Percentiles rank a stretch among this genome's conserved stretches.
Evolutionary conservation across 2,888 invertebrate species (phyloP).

Genomic region (Plebejus argus): DNA sequence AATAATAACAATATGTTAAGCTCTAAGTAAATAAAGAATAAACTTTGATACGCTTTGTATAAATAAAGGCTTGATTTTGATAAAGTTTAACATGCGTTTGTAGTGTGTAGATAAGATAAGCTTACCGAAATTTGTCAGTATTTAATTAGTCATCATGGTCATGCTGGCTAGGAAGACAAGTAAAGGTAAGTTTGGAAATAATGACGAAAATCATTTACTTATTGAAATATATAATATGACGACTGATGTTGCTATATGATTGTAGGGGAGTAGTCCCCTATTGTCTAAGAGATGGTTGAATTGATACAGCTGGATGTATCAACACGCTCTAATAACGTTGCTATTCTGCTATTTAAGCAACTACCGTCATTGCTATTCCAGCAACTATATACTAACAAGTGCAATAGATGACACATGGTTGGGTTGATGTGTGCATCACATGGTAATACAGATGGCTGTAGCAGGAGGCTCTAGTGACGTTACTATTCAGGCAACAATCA

Average conservation of each 20-base stretch:
- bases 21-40: background rate
- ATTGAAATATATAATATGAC: too few species aligned
- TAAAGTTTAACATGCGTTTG: constrained; percentile 11
- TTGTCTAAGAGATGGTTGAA: constrained; percentile 83
- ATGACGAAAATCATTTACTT: too few species aligned
- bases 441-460: constrained; percentile 76
- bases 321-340: too few species aligned
- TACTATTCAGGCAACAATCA: constrained; percentile 61
- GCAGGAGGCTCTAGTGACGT: constrained; percentile 84
- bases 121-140: background rate
- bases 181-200: too few species aligned
- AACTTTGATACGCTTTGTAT: background rate
- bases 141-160: background rate
- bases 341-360: constrained; percentile 71
- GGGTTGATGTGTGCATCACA: too few species aligned
- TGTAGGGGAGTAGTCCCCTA: too few species aligned
- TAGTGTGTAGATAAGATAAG: constrained; percentile 4
- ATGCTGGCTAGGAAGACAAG: background rate
- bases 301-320: constrained; percentile 77
- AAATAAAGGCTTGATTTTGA: constrained; percentile 20
- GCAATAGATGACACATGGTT: constrained; percentile 85
- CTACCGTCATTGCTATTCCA: constrained; percentile 69
- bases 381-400: constrained; percentile 52
- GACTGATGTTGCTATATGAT: too few species aligned
- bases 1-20: background rate